Evolutionary conservation across 2,888 invertebrate genomes (phyloP).

Genomic region (Thymelicus acteon): DNA sequence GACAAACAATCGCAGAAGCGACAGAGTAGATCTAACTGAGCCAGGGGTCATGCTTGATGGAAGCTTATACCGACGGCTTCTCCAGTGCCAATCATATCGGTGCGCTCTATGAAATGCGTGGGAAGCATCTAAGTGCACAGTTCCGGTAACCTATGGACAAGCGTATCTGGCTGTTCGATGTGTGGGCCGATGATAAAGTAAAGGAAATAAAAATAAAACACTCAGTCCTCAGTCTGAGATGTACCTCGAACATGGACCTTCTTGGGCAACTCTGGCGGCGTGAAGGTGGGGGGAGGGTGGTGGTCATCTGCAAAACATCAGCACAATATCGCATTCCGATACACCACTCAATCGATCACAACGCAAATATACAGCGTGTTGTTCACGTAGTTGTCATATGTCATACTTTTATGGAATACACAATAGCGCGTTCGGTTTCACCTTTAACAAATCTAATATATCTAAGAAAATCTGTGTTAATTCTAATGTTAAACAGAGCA

Average conservation of each 20-base stretch:
- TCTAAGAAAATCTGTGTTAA: background rate
- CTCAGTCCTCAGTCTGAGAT: conserved; percentile 80
- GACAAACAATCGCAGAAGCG: conserved; percentile 55
- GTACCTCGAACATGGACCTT: conserved; percentile 98
- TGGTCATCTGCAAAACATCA: conserved; percentile 97
- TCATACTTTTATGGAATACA: conserved; percentile 37
- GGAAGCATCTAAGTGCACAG: conserved; percentile 81
- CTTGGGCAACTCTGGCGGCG: conserved; percentile 99
- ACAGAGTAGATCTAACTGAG: conserved; percentile 59
- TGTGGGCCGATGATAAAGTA: conserved; percentile 77
- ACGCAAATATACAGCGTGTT: conserved; percentile 70
- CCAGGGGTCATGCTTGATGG: conserved; percentile 73
- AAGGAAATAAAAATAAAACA: conserved; percentile 66
- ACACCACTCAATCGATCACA: conserved; percentile 77
- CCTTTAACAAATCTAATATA: conserved; percentile 44
- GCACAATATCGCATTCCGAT: conserved; percentile 86
- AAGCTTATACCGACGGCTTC: conserved; percentile 60
- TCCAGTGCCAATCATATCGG: conserved; percentile 54
- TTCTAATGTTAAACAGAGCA: background rate
- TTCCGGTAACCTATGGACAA: conserved; percentile 69
- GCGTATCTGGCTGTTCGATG: conserved; percentile 73
- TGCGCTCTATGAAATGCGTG: conserved; percentile 82
- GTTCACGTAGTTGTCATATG: conserved; percentile 46
- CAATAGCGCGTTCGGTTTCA: conserved; percentile 57
- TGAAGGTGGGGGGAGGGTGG: conserved; percentile 98